A percentile compares a stretch with the other conserved stretches of the same genome.
Conservation (phyloP, 1,140 invertebrate species). For the Vanessa tameamea region DNA sequence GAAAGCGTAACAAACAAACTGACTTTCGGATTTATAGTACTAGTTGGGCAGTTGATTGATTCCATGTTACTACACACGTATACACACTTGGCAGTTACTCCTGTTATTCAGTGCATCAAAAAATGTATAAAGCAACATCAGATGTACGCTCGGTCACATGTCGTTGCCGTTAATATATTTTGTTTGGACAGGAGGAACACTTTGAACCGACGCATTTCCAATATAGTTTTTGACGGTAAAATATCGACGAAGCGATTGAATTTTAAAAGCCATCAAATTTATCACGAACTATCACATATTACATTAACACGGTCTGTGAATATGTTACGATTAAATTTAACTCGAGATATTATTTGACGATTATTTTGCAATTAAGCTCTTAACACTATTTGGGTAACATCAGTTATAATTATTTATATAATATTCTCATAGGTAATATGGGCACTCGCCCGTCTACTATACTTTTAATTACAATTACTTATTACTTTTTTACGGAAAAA, state of each 20-base stretch:
- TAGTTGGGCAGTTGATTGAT: too few relatives aligned
- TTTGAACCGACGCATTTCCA: slow-evolving; percentile 18
- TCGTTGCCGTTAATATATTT: slow-evolving; percentile 1
- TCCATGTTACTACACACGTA: too few relatives aligned
- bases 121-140: neutral
- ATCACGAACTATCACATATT: neutral
- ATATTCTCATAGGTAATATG: too few relatives aligned
- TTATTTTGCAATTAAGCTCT: neutral
- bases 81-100: too few relatives aligned
- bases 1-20: too few relatives aligned
- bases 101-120: neutral
- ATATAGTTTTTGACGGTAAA: slow-evolving; percentile 8
- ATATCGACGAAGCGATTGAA: slow-evolving; percentile 1
- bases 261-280: slow-evolving; percentile 4
- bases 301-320: neutral
- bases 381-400: too few relatives aligned
- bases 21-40: too few relatives aligned
- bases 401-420: too few relatives aligned
- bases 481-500: too few relatives aligned
- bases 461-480: too few relatives aligned
- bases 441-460: too few relatives aligned
- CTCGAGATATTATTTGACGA: neutral
- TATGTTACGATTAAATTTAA: neutral
- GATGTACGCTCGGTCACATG: neutral
- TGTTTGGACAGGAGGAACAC: slow-evolving; percentile 4